Conservation (phyloP, 2,113 vertebrate genomes). For the Neopipo cinnamomea region DNA sequence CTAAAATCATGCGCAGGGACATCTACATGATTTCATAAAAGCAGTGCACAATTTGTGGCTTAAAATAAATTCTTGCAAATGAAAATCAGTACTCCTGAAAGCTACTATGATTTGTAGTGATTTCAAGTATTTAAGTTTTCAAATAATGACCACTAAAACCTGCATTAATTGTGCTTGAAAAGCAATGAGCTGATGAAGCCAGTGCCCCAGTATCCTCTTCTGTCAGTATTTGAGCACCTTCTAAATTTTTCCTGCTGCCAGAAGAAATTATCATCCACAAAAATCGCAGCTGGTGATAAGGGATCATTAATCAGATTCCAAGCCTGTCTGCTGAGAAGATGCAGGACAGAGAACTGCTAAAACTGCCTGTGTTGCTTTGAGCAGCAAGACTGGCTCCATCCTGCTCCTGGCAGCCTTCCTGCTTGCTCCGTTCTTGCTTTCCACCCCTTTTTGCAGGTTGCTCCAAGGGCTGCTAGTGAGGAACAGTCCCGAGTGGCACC, state of each 20-base stretch:
- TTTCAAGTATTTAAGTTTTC: constrained; percentile 42
- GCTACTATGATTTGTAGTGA: constrained; percentile 7
- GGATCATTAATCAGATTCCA: neutral
- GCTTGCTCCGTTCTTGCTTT: neutral
- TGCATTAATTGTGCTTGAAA: neutral
- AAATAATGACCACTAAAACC: constrained; percentile 33
- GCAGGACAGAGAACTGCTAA: neutral
- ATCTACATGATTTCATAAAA: constrained; percentile 15
- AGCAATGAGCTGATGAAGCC: constrained; percentile 1
- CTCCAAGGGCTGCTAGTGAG: accelerated
- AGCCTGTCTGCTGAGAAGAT: neutral
- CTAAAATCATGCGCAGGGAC: neutral
- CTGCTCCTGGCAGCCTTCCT: neutral
- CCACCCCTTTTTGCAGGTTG: neutral
- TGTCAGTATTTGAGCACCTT: neutral
- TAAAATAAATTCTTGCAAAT: constrained; percentile 40
- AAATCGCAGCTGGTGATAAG: neutral
- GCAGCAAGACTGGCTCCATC: neutral
- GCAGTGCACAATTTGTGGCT: neutral
- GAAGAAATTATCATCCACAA: neutral
- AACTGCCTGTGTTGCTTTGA: neutral
- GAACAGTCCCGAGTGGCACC: neutral
- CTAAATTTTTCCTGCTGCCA: constrained; percentile 9
- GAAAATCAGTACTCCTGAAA: constrained; percentile 32
- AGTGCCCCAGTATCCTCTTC: neutral